Base-by-base conservation (phyloP, 2,113 vertebrate genomes). In the Aix galericulata region DNA sequence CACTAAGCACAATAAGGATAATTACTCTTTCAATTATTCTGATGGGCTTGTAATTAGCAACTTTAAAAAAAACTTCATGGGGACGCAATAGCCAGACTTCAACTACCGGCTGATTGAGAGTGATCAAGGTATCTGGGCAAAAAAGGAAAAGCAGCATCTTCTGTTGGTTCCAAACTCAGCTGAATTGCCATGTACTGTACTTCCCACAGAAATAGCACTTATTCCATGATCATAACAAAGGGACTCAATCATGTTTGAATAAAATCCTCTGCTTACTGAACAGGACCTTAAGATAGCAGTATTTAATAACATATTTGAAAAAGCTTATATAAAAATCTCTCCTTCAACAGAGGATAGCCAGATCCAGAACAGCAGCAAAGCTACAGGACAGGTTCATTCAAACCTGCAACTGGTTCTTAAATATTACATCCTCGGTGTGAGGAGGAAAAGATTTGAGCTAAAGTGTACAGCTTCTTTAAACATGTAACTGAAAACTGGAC, bases 21-120 rank as follows among this genome's bases (percentile, higher is more conserved):
- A 98, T 97, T 97, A 97, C 56, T 97, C 94, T 97, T 97, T 97
- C 93, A 86, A 93, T 98, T 98, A 97, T 97, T 97, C 96, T 97
- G 95, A 97, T 97, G 66, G 93, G 92, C 77, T 95, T 84, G 14
- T 96, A 98, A 97, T 98, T 97, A 97, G 69, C 77, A 95, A 97
- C 88, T 96, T 96, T 9, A 13, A 53, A 96, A 96, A 95, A 94
- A 88, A 8, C 64, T 95, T 97, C 77, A 44, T 17, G 52, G 58
- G 60, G 63, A 53, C 7, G 17, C 90, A 97, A 95, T 32, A 95
- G 52, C 52, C 60, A 88, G 32, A 60, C 11, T 94, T 97, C 82
- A 97, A 89, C 78, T 93, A 94, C 76, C 75, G 21, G 50, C 52
- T 94, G 91, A 87, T 81, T 86, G 71, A 88, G 71, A 93, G 85